phyloP scores from a whole-genome alignment of 2,797 vertebrate genomes.

The Salarias fasciatus region DNA sequence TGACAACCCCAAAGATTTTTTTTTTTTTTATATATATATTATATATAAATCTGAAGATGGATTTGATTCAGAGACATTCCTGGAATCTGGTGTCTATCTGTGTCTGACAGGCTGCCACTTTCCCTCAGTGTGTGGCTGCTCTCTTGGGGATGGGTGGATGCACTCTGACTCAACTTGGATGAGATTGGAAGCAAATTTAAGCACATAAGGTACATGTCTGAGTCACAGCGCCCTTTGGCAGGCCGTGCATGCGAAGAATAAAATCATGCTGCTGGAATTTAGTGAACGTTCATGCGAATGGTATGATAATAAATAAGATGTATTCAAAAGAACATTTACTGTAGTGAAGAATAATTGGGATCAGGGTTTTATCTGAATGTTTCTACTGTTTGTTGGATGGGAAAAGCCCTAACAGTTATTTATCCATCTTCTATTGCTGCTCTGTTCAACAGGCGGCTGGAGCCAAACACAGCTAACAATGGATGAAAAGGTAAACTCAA shows the following conservation, averaged over 20 bases:
- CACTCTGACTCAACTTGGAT: constrained; percentile 58
- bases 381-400: neutral
- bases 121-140: constrained; percentile 43
- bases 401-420: too few relatives aligned
- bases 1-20: constrained; percentile 6
- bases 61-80: constrained; percentile 40
- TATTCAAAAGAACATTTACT: constrained; percentile 18
- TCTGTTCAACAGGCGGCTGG: too few relatives aligned
- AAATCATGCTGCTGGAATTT: constrained; percentile 27
- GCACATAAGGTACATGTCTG: constrained; percentile 31
- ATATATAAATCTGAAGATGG: constrained; percentile 14
- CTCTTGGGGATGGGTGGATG: constrained; percentile 55
- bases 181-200: constrained; percentile 14
- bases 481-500: too few relatives aligned
- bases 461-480: too few relatives aligned
- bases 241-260: constrained; percentile 1
- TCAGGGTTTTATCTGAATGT: neutral
- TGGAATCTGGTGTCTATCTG: constrained; percentile 47
- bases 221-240: constrained; percentile 26
- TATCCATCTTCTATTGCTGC: too few relatives aligned
- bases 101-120: constrained; percentile 28
- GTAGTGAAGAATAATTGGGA: constrained; percentile 9
- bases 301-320: neutral
- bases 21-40: too few relatives aligned
- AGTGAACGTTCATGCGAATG: constrained; percentile 5